These are phyloP conservation scores for Omphaloscelis lunosa DNA, from an alignment of 2,888 invertebrate species.

Conservation along the genomic window DNA sequence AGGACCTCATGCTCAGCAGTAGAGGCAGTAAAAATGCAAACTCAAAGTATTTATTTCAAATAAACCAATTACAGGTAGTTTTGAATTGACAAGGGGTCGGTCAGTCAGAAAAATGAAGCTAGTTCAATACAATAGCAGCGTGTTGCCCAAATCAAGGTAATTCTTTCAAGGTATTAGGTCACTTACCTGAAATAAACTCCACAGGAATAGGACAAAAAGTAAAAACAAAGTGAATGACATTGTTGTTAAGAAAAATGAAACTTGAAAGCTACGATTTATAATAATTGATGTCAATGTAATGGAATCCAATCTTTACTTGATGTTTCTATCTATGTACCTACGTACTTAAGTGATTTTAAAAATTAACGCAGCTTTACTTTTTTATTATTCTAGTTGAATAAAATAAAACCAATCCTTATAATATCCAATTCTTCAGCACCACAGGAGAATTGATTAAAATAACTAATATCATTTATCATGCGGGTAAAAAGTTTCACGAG, in stretches of 20 bases:
- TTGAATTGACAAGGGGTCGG: too few species aligned
- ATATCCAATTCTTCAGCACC: conserved; percentile 33
- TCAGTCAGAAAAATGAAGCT: too few species aligned
- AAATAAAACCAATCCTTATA: conserved; percentile 10
- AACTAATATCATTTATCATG: conserved; percentile 63
- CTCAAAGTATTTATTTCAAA: too few species aligned
- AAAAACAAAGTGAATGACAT: too few species aligned
- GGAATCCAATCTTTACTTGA: not conserved
- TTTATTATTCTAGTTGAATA: not conserved
- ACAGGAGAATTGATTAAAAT: conserved; percentile 59
- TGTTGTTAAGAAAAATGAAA: not conserved
- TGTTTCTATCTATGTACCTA: not conserved
- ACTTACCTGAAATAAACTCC: not conserved
- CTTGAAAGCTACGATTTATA: not conserved
- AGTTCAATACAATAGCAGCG: not conserved
- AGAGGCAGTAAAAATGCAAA: too few species aligned
- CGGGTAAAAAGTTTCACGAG: conserved; percentile 73
- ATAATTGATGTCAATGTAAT: not conserved
- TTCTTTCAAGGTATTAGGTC: not conserved
- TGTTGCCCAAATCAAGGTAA: not conserved
- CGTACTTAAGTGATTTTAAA: not conserved
- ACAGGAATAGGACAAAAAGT: not conserved
- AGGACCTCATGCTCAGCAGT: too few species aligned
- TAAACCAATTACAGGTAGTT: too few species aligned
- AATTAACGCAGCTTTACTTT: not conserved